A percentile compares a stretch with the other conserved stretches of the same genome.
phyloP scores from a whole-genome alignment of 2,797 vertebrate species.

The Hippopotamyrus pictus region DNA sequence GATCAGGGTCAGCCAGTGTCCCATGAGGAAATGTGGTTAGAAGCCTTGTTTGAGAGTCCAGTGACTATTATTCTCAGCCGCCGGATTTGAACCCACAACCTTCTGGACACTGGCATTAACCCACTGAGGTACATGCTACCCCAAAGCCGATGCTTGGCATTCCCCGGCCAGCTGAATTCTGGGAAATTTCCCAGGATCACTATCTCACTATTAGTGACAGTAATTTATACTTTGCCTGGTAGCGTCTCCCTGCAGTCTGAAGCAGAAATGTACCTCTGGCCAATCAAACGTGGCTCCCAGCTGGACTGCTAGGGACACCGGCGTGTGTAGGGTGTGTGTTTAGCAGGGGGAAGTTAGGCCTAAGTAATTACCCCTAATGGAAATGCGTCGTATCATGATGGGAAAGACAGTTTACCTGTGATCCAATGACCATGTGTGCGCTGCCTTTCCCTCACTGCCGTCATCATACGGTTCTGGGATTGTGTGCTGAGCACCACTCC shows the following conservation, averaged over 20 bases:
- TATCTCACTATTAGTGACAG: background rate
- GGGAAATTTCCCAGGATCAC: background rate
- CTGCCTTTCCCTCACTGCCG: background rate
- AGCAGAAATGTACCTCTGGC: background rate
- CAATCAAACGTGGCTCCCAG: background rate
- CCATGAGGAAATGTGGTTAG: background rate
- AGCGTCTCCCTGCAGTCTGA: background rate
- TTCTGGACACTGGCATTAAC: background rate
- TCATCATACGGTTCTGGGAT: background rate
- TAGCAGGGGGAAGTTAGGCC: background rate
- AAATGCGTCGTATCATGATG: background rate
- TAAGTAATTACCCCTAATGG: background rate
- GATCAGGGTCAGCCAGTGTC: background rate
- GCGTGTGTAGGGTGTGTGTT: background rate
- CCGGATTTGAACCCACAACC: background rate
- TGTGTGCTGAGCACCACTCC: background rate
- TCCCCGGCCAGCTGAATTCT: background rate
- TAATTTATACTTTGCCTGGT: background rate
- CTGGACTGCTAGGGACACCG: background rate
- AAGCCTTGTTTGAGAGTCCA: background rate
- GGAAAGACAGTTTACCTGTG: background rate
- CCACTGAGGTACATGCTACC: background rate
- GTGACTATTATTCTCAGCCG: background rate
- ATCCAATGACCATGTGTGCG: background rate
- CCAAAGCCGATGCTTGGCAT: background rate